phyloP scores from a whole-genome alignment of 2,113 vertebrate species.

The Calyptomena viridis region DNA sequence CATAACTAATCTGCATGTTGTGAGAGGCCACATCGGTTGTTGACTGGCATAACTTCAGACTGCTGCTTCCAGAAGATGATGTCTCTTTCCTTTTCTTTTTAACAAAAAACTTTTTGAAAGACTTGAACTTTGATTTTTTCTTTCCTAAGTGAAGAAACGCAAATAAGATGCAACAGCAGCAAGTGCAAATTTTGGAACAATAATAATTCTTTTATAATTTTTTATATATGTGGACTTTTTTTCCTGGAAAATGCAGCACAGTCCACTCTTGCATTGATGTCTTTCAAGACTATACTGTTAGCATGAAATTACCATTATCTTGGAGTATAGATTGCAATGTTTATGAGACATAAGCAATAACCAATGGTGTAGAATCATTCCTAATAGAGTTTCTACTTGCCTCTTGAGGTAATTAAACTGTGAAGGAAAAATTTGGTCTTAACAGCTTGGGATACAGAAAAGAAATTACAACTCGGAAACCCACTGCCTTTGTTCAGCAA shows the following conservation, averaged over 20 bases:
- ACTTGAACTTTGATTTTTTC: conserved; percentile 87
- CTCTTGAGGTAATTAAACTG: neutral
- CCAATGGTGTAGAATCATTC: neutral
- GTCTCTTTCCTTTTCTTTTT: conserved; percentile 82
- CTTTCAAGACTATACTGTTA: neutral
- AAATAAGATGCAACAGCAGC: neutral
- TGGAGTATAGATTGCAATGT: neutral
- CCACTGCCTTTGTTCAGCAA: neutral
- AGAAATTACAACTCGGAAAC: conserved; percentile 32
- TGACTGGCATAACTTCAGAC: conserved; percentile 81
- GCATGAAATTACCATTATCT: neutral
- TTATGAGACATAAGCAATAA: neutral
- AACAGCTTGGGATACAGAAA: neutral
- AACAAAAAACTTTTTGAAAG: conserved; percentile 84
- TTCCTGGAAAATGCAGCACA: neutral
- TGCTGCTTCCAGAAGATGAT: conserved; percentile 25
- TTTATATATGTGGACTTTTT: neutral
- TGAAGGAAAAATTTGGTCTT: conserved; percentile 7
- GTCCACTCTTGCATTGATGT: neutral
- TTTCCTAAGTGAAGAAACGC: conserved; percentile 72
- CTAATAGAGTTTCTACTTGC: neutral
- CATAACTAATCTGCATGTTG: conserved; percentile 49
- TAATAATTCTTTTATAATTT: neutral
- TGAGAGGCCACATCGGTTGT: conserved; percentile 76
- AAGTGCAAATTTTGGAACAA: neutral